Evolutionary conservation across 30 jellyfish, hydroid and myxozoan species (phyloP).

Genomic region (Rhopilema esculentum): DNA sequence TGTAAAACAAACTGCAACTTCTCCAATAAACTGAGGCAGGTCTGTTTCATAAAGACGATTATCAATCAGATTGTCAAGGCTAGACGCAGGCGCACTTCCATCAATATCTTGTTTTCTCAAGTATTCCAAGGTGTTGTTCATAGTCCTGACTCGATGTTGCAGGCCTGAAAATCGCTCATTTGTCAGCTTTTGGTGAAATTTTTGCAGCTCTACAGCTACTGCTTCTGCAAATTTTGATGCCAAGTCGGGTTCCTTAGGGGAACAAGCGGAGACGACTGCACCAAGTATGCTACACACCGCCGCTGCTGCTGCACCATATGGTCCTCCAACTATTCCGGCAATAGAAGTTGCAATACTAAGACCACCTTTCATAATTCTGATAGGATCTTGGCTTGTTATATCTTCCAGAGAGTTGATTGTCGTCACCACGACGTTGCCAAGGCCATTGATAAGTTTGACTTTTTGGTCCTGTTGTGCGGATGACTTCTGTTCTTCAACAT

Average conservation of each 20-base stretch:
- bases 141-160: background rate
- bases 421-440: conserved; percentile 1
- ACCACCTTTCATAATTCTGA: background rate
- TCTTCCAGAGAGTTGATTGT: background rate
- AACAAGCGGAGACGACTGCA: background rate
- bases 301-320: conserved; percentile 7
- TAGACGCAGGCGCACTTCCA: background rate
- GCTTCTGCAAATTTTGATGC: conserved; percentile 8
- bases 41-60: background rate
- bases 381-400: conserved; percentile 5
- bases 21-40: conserved; percentile 43
- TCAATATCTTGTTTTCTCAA: background rate
- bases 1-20: conserved; percentile 10
- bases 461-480: background rate
- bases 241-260: background rate
- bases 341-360: background rate
- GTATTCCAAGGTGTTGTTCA: conserved; percentile 9
- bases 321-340: background rate
- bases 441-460: background rate
- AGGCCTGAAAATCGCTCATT: conserved; percentile 21
- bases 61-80: background rate
- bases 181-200: conserved; percentile 2
- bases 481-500: background rate
- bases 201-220: conserved; percentile 16
- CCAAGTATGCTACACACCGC: background rate